Conservation (phyloP, 2,797 vertebrate species). For the Fringilla coelebs region DNA sequence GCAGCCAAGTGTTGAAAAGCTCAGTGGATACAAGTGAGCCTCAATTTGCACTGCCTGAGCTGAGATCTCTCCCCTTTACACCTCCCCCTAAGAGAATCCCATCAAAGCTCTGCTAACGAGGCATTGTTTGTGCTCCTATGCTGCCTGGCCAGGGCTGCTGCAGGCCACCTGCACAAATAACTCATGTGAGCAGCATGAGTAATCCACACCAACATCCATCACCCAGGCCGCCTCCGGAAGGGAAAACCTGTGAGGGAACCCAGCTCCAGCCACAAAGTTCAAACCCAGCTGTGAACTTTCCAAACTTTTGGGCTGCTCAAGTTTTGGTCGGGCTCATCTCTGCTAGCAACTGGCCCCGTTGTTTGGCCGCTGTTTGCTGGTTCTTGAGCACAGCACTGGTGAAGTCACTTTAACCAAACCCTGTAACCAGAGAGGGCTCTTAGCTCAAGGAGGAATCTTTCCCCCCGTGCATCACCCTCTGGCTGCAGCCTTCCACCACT, state of each 20-base stretch:
- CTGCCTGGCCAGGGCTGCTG: constrained; percentile 6
- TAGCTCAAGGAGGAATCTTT: constrained; percentile 44
- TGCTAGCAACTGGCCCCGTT: constrained; percentile 57
- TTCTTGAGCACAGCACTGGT: constrained; percentile 11
- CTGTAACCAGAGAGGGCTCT: constrained; percentile 50
- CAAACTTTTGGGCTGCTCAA: constrained; percentile 8
- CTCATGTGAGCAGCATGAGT: constrained; percentile 66
- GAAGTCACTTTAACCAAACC: constrained; percentile 61
- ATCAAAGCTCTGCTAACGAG: not conserved
- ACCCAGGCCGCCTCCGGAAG: not conserved
- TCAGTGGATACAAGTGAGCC: not conserved
- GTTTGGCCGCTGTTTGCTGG: constrained; percentile 53
- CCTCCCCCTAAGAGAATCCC: not conserved
- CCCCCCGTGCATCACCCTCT: constrained; percentile 43
- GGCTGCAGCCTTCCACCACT: constrained; percentile 28
- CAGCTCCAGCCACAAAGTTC: constrained; percentile 43
- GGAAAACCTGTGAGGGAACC: constrained; percentile 59
- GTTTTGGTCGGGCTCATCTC: constrained; percentile 37
- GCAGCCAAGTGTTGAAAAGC: not conserved
- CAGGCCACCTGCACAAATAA: constrained; percentile 70
- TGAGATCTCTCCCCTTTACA: not conserved
- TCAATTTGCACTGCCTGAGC: not conserved
- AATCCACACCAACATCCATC: constrained; percentile 64
- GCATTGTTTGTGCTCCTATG: constrained; percentile 28
- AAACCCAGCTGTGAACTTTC: constrained; percentile 64